Evolutionary conservation across 2,888 invertebrate genomes (phyloP).

Genomic region (Bombylius major): DNA sequence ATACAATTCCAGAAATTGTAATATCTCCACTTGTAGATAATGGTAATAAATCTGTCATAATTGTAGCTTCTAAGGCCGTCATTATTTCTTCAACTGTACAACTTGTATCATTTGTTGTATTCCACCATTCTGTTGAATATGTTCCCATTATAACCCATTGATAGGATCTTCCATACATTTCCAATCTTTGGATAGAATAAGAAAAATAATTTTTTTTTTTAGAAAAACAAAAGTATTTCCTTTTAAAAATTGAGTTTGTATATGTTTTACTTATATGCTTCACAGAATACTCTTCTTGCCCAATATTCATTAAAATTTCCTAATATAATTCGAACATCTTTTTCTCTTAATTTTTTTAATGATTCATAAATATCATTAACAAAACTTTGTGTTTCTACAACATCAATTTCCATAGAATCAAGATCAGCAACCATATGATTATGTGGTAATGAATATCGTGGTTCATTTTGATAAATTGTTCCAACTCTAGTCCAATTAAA

Average conservation of each 20-base stretch:
- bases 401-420: slow-evolving; percentile 65
- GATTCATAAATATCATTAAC: slow-evolving; percentile 76
- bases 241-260: background rate
- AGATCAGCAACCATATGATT: slow-evolving; percentile 78
- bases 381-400: slow-evolving; percentile 83
- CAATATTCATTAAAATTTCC: slow-evolving; percentile 93
- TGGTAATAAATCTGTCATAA: slow-evolving; percentile 77
- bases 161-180: slow-evolving; percentile 84
- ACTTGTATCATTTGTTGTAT: slow-evolving; percentile 42
- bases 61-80: slow-evolving; percentile 72
- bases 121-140: slow-evolving; percentile 68
- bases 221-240: background rate
- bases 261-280: slow-evolving; percentile 55
- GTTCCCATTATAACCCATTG: slow-evolving; percentile 93
- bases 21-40: slow-evolving; percentile 75
- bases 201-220: background rate
- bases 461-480: slow-evolving; percentile 93
- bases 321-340: slow-evolving; percentile 88
- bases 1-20: slow-evolving; percentile 78
- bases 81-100: slow-evolving; percentile 63
- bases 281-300: slow-evolving; percentile 81
- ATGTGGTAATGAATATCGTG: slow-evolving; percentile 82
- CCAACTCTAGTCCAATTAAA: slow-evolving; percentile 98
- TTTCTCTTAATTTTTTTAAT: slow-evolving; percentile 67
- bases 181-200: slow-evolving; percentile 41